These are phyloP conservation scores for Deilephila elpenor DNA, from an alignment of 2,888 invertebrate species.

Conservation along the genomic window DNA sequence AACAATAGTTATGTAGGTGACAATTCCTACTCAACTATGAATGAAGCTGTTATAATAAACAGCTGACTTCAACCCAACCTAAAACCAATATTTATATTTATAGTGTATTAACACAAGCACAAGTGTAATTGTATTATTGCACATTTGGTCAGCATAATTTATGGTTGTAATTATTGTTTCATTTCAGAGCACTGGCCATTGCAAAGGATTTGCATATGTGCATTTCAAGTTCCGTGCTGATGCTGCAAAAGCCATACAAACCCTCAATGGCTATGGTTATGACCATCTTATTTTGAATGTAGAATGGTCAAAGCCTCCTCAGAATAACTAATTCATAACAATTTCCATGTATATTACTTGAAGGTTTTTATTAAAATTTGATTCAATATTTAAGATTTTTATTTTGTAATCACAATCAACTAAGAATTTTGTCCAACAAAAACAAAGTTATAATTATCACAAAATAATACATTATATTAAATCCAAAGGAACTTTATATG, in stretches of 20 bases:
- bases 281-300: conserved; percentile 99
- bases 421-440: not conserved
- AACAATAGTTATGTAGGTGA: not conserved
- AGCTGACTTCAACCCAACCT: too few relatives aligned
- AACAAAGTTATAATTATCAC: not conserved
- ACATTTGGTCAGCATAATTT: not conserved
- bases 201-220: conserved; percentile 99
- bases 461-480: not conserved
- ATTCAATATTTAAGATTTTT: conserved; percentile 26
- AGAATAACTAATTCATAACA: conserved; percentile 64
- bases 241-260: conserved; percentile 95
- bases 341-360: conserved; percentile 50
- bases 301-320: conserved; percentile 98
- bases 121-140: too few relatives aligned
- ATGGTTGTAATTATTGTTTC: conserved; percentile 35
- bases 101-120: too few relatives aligned
- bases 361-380: conserved; percentile 48
- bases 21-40: not conserved
- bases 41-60: too few relatives aligned
- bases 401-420: conserved; percentile 29
- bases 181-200: conserved; percentile 89
- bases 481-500: too few relatives aligned
- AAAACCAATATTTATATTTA: too few relatives aligned
- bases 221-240: conserved; percentile 96
- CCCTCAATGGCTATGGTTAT: conserved; percentile 96